Percentiles rank a stretch among this genome's conserved stretches.
Evolutionary conservation across 2,797 vertebrate genomes (phyloP).

Genomic region (Pachyuromys duprasi): DNA sequence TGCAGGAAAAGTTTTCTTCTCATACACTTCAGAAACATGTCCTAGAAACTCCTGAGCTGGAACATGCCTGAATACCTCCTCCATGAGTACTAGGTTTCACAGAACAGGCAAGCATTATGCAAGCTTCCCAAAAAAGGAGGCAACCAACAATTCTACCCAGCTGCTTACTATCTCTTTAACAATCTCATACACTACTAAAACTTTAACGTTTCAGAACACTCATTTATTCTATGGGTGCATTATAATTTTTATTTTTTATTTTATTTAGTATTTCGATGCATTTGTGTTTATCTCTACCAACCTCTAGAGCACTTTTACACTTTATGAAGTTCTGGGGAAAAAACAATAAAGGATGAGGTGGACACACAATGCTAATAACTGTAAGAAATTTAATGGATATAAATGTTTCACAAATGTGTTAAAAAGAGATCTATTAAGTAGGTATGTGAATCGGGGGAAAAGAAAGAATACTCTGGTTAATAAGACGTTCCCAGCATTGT

Average conservation of each 20-base stretch:
- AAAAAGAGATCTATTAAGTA: slow-evolving; percentile 80
- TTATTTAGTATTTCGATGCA: not conserved
- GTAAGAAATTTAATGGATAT: slow-evolving; percentile 72
- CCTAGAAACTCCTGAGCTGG: not conserved
- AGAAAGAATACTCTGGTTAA: slow-evolving; percentile 83
- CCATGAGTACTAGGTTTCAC: too few species aligned
- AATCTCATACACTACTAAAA: not conserved
- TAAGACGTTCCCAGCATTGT: slow-evolving; percentile 82
- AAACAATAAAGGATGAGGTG: slow-evolving; percentile 43
- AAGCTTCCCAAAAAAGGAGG: not conserved
- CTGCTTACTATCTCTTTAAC: not conserved
- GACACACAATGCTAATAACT: slow-evolving; percentile 73
- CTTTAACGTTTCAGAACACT: not conserved
- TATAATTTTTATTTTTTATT: not conserved
- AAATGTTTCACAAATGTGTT: slow-evolving; percentile 80
- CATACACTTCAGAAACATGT: not conserved
- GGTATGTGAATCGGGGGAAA: slow-evolving; percentile 76
- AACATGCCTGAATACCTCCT: not conserved
- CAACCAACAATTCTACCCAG: not conserved
- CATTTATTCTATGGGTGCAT: not conserved
- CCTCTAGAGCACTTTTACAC: not conserved
- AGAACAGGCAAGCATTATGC: not conserved
- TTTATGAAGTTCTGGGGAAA: slow-evolving; percentile 40
- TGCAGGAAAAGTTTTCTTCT: not conserved
- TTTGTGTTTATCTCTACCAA: not conserved